phyloP scores from a whole-genome alignment of 1,140 invertebrate species.

The Magallana gigas region DNA sequence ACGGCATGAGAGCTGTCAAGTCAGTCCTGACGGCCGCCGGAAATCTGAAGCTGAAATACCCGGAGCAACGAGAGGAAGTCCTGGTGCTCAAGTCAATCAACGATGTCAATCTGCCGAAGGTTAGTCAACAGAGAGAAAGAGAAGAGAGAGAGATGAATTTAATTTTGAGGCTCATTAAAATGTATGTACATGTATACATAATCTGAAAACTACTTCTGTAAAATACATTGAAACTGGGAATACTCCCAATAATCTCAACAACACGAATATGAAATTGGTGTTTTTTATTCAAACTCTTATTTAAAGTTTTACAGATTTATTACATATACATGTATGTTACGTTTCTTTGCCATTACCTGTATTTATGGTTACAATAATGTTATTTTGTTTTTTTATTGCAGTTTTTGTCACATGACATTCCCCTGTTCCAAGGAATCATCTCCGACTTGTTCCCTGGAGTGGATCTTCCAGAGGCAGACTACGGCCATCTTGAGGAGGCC shows the following conservation, averaged over 20 bases:
- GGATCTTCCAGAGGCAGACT: constrained; percentile 81
- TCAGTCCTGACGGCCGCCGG: constrained; percentile 79
- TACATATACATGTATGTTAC: no score
- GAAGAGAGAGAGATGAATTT: not conserved
- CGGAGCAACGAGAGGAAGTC: constrained; percentile 76
- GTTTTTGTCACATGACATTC: constrained; percentile 80
- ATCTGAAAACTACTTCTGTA: no score
- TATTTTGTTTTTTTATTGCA: constrained; percentile 55
- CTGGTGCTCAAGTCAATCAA: constrained; percentile 78
- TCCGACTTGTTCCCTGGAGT: constrained; percentile 79
- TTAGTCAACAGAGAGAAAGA: constrained; percentile 27
- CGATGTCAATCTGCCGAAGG: constrained; percentile 80
- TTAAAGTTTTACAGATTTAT: no score
- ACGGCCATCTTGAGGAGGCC: constrained; percentile 79
- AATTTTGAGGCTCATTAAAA: not conserved
- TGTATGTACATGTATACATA: not conserved
- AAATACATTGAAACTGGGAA: no score
- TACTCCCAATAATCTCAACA: no score
- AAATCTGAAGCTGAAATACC: constrained; percentile 79
- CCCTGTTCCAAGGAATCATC: constrained; percentile 79
- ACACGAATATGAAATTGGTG: no score
- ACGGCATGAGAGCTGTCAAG: constrained; percentile 80
- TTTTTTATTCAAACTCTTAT: no score
- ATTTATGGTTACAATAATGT: no score
- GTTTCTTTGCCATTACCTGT: no score